phyloP scores from a whole-genome alignment of 2,113 vertebrate species.

The Thamnophis sirtalis region DNA sequence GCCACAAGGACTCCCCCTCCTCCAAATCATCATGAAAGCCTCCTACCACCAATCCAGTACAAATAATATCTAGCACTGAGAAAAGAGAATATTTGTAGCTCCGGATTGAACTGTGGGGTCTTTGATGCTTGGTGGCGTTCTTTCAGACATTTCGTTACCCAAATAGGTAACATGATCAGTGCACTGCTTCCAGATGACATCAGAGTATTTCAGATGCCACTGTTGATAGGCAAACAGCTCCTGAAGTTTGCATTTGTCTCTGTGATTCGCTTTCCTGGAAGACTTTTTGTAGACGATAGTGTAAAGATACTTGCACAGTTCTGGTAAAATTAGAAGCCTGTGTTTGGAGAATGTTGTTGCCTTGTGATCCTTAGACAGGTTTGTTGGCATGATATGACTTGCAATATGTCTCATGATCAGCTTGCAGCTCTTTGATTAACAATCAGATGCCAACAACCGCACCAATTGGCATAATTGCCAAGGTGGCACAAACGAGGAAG shows the following conservation, averaged over 20 bases:
- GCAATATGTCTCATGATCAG: slow-evolving; percentile 47
- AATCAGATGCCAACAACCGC: slow-evolving; percentile 40
- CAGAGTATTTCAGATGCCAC: neutral
- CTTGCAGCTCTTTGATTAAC: slow-evolving; percentile 51
- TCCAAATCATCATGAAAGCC: neutral
- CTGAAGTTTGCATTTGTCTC: slow-evolving; percentile 6
- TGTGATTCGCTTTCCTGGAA: neutral
- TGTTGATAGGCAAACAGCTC: neutral
- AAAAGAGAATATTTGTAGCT: neutral
- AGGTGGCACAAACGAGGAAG: slow-evolving; percentile 6
- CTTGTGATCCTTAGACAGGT: slow-evolving; percentile 49
- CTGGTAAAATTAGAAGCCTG: slow-evolving; percentile 16
- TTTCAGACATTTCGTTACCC: neutral
- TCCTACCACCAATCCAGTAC: neutral
- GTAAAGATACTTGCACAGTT: neutral
- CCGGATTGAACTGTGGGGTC: neutral
- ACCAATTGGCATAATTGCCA: slow-evolving; percentile 36
- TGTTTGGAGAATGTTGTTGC: slow-evolving; percentile 35
- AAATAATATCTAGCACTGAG: neutral
- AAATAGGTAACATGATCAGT: neutral
- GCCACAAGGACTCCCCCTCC: no score
- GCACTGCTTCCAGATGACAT: neutral
- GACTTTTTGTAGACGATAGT: neutral
- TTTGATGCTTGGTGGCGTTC: neutral
- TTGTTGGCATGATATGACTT: slow-evolving; percentile 46